Percentiles rank a stretch among this genome's conserved stretches.
These are phyloP conservation scores for Apaloderma vittatum DNA, from an alignment of 2,113 vertebrate genomes.

Conservation along the genomic window DNA sequence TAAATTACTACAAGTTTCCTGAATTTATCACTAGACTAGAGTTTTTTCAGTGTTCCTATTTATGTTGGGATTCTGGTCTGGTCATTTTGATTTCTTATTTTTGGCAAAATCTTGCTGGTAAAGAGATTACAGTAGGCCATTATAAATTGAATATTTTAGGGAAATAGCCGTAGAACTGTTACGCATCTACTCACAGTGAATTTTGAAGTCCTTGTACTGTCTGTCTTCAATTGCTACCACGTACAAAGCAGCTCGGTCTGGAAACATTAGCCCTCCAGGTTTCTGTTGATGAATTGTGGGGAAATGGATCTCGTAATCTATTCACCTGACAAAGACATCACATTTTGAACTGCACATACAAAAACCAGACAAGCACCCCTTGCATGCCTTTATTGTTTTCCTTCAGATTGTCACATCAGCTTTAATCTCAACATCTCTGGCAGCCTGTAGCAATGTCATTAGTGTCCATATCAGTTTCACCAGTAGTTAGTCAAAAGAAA, in stretches of 20 bases:
- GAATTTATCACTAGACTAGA: not conserved
- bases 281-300: slow-evolving; percentile 92
- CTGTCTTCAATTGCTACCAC: slow-evolving; percentile 97
- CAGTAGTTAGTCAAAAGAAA: slow-evolving; percentile 10
- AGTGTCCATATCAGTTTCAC: not conserved
- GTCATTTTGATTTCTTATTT: not conserved
- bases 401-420: slow-evolving; percentile 55
- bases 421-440: slow-evolving; percentile 38
- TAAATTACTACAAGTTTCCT: not conserved
- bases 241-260: slow-evolving; percentile 96
- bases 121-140: not conserved
- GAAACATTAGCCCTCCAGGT: slow-evolving; percentile 98
- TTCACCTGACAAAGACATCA: slow-evolving; percentile 88
- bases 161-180: not conserved
- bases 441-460: not conserved
- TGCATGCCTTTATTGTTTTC: slow-evolving; percentile 66
- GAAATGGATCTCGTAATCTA: slow-evolving; percentile 88
- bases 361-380: slow-evolving; percentile 77
- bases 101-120: not conserved
- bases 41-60: not conserved
- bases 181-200: slow-evolving; percentile 90
- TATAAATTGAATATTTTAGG: not conserved
- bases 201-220: slow-evolving; percentile 99
- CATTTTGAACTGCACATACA: slow-evolving; percentile 86
- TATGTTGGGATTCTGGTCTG: not conserved